These are phyloP conservation scores for Pyrrhosoma nymphula DNA, from an alignment of 2,888 invertebrate species.

Conservation along the genomic window DNA sequence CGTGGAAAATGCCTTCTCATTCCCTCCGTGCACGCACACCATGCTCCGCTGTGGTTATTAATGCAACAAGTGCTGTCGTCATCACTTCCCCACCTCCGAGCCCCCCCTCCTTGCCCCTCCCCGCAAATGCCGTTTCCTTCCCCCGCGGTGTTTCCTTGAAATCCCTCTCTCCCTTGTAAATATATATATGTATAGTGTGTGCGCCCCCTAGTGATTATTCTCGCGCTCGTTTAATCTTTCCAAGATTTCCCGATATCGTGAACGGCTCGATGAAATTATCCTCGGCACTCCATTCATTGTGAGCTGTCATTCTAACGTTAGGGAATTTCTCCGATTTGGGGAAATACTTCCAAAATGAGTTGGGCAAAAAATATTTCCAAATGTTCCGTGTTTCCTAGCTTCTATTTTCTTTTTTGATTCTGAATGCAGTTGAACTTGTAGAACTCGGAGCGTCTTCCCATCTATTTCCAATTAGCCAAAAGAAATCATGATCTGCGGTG, in stretches of 20 bases:
- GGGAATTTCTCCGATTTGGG: too few species aligned
- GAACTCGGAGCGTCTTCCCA: too few species aligned
- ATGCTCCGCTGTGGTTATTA: slow-evolving; percentile 18
- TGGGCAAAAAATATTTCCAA: too few species aligned
- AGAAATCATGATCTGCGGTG: too few species aligned
- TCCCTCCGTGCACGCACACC: background rate
- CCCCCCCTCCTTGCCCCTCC: background rate
- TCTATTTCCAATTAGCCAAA: too few species aligned
- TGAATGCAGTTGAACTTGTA: too few species aligned
- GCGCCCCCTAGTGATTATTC: background rate
- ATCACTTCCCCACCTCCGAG: background rate
- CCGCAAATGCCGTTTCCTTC: background rate
- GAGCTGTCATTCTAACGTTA: too few species aligned
- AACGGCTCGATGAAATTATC: background rate
- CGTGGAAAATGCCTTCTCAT: slow-evolving; percentile 22
- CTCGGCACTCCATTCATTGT: background rate
- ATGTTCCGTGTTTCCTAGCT: too few species aligned
- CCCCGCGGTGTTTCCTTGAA: background rate
- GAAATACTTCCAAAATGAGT: too few species aligned
- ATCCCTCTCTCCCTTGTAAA: background rate
- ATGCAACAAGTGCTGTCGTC: slow-evolving; percentile 29
- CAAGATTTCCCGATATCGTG: background rate
- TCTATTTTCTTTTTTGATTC: too few species aligned
- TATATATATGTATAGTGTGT: background rate
- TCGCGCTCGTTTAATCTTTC: background rate